Conservation (phyloP, 1,140 invertebrate species). For the Drosophila ficusphila region DNA sequence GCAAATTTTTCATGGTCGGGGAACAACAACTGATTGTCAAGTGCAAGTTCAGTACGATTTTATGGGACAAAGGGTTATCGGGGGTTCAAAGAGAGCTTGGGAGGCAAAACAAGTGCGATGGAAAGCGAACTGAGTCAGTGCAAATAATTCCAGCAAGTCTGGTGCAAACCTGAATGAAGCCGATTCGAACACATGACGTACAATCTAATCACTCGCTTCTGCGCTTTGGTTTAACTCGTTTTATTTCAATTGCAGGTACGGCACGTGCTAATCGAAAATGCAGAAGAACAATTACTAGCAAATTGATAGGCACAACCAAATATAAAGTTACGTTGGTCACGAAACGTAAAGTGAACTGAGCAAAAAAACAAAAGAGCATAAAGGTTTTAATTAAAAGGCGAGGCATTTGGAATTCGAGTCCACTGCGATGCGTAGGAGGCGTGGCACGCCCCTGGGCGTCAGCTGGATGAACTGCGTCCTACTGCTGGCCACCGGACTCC, state of each 20-base stretch:
- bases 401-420: background rate
- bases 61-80: constrained; percentile 17
- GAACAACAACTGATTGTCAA: background rate
- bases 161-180: constrained; percentile 49
- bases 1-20: background rate
- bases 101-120: background rate
- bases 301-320: constrained; percentile 35
- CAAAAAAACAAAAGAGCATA: constrained; percentile 7
- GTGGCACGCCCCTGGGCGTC: constrained; percentile 29
- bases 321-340: constrained; percentile 11
- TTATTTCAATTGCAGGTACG: constrained; percentile 49
- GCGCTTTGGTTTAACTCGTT: constrained; percentile 13
- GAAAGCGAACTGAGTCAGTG: background rate
- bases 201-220: constrained; percentile 34
- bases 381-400: too few species aligned
- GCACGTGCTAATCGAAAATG: constrained; percentile 65
- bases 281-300: constrained; percentile 34
- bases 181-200: background rate
- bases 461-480: constrained; percentile 70
- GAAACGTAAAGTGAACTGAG: constrained; percentile 3
- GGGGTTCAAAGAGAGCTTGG: constrained; percentile 6
- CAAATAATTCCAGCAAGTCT: constrained; percentile 13
- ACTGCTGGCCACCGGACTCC: constrained; percentile 56
- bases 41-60: background rate
- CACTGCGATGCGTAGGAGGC: constrained; percentile 40